Conservation (phyloP, 2,797 vertebrate species). For the Sorex maritimensis region DNA sequence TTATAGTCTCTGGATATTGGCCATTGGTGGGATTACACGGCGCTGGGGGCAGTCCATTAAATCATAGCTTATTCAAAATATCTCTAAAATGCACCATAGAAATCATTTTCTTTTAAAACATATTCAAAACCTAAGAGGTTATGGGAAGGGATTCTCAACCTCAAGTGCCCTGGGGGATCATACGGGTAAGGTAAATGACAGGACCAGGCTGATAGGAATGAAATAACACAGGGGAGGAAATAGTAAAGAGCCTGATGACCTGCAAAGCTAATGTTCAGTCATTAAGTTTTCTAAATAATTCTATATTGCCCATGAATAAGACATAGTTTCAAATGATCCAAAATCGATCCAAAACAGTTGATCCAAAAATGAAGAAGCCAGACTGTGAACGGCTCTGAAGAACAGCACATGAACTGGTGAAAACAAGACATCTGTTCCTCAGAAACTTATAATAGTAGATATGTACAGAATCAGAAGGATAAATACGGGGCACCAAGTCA, state of each 20-base stretch:
- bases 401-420: not conserved
- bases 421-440: not conserved
- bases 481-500: not conserved
- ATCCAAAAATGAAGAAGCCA: constrained; percentile 1
- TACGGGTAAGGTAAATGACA: not conserved
- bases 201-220: not conserved
- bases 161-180: not conserved
- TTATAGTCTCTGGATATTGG: no score
- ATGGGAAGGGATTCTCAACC: not conserved
- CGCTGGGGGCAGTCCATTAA: not conserved
- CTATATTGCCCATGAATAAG: not conserved
- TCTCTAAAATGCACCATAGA: constrained; percentile 5
- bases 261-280: not conserved
- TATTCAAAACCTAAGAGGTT: not conserved
- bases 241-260: not conserved
- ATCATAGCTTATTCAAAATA: not conserved
- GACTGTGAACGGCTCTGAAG: not conserved
- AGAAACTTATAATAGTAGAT: not conserved
- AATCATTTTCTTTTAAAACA: constrained; percentile 51
- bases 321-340: not conserved
- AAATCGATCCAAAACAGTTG: not conserved
- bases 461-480: not conserved
- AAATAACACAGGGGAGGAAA: not conserved
- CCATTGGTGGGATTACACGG: no score
- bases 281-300: not conserved